Evolutionary conservation across 2,797 vertebrate genomes (phyloP).

Genomic region (Distichodus sexfasciatus): DNA sequence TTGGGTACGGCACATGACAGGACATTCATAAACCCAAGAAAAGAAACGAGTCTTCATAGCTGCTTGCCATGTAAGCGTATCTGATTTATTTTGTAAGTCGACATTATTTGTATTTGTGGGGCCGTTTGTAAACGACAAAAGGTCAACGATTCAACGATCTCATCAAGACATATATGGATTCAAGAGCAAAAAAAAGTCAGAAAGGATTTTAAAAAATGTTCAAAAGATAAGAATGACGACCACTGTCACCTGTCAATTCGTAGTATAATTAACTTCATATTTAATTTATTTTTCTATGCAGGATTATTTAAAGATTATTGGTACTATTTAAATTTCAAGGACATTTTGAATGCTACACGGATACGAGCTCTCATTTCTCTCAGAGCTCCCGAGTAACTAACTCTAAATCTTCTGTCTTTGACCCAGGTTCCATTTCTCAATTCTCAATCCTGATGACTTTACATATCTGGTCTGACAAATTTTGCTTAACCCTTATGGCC

Average conservation of each 20-base stretch:
- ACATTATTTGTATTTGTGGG: slow-evolving; percentile 99
- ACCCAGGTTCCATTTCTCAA: slow-evolving; percentile 58
- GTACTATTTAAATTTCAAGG: slow-evolving; percentile 72
- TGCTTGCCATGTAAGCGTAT: slow-evolving; percentile 99
- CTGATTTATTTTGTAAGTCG: slow-evolving; percentile 99
- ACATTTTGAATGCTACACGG: slow-evolving; percentile 63
- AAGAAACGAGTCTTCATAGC: slow-evolving; percentile 65
- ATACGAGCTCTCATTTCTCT: slow-evolving; percentile 39
- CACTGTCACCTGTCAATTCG: slow-evolving; percentile 70
- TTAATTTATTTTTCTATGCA: slow-evolving; percentile 85
- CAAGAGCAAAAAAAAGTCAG: slow-evolving; percentile 53
- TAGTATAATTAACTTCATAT: slow-evolving; percentile 74
- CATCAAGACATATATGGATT: slow-evolving; percentile 50
- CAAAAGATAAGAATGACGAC: slow-evolving; percentile 53
- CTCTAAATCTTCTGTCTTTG: slow-evolving; percentile 49
- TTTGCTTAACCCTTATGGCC: slow-evolving; percentile 75
- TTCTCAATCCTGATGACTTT: slow-evolving; percentile 45
- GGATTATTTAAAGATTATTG: slow-evolving; percentile 79
- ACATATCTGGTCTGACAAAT: slow-evolving; percentile 63
- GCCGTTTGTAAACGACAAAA: slow-evolving; percentile 97
- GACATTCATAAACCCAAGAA: slow-evolving; percentile 66
- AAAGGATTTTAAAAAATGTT: slow-evolving; percentile 10
- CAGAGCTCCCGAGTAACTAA: slow-evolving; percentile 50
- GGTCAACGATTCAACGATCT: slow-evolving; percentile 61
- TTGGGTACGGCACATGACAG: slow-evolving; percentile 74